Percentiles rank a stretch among this genome's conserved stretches.
These are phyloP conservation scores for Apodemia zela DNA, from an alignment of 2,888 invertebrate species.

Conservation along the genomic window DNA sequence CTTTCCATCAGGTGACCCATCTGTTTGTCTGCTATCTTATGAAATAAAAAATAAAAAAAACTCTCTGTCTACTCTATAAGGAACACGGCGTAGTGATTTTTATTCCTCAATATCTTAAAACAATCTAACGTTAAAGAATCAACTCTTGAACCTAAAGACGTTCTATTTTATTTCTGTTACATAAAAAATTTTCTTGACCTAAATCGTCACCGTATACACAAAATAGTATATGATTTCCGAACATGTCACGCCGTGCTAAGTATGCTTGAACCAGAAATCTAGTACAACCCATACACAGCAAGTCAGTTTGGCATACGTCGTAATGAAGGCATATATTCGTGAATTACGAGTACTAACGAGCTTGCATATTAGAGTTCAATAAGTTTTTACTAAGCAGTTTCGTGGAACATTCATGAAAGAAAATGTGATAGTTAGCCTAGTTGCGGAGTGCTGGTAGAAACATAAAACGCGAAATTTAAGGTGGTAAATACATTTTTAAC, in stretches of 20 bases:
- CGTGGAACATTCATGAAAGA: constrained; percentile 5
- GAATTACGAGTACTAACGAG: constrained; percentile 43
- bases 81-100: too few species aligned
- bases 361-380: constrained; percentile 38
- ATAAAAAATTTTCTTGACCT: not conserved
- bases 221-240: not conserved
- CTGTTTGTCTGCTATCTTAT: too few species aligned
- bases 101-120: too few species aligned
- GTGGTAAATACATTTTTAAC: constrained; percentile 12
- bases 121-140: too few species aligned
- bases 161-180: not conserved
- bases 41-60: too few species aligned
- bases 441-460: constrained; percentile 1
- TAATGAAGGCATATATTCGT: constrained; percentile 35
- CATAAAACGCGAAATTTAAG: constrained; percentile 1
- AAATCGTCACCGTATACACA: not conserved
- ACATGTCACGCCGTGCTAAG: not conserved
- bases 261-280: constrained; percentile 12
- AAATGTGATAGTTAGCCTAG: constrained; percentile 14
- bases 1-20: too few species aligned
- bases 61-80: too few species aligned
- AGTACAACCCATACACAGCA: constrained; percentile 1
- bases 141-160: not conserved
- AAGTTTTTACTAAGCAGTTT: constrained; percentile 28
- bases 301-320: constrained; percentile 33